phyloP scores from a whole-genome alignment of 2,113 vertebrate genomes.

The Alaudala cheleensis region DNA sequence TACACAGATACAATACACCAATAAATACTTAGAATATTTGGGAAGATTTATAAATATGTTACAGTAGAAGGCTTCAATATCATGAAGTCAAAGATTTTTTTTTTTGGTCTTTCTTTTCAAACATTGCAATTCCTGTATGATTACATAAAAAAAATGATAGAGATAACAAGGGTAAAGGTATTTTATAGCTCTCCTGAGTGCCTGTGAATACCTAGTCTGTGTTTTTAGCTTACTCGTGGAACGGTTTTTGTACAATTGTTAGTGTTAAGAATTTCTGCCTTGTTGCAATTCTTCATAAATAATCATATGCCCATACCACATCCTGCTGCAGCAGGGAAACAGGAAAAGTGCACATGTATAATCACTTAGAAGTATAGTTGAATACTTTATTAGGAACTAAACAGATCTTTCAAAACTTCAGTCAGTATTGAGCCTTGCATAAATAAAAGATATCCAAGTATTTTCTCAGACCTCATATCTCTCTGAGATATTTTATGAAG shows the following conservation, averaged over 20 bases:
- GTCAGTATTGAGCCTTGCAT: neutral
- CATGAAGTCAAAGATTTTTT: neutral
- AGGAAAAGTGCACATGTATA: neutral
- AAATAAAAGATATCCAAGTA: neutral
- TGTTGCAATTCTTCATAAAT: neutral
- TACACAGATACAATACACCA: rapidly evolving
- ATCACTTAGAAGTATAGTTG: neutral
- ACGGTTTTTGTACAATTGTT: neutral
- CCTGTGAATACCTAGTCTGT: neutral
- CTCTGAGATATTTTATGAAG: neutral
- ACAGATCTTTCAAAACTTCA: neutral
- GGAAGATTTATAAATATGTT: neutral
- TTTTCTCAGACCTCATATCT: neutral
- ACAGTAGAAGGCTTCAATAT: neutral
- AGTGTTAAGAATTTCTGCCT: neutral
- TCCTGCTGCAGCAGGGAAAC: neutral
- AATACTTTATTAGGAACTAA: neutral
- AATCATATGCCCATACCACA: neutral
- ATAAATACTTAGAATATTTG: neutral
- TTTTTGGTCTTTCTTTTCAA: neutral
- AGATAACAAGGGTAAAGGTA: neutral
- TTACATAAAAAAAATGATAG: neutral
- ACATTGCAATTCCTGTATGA: neutral
- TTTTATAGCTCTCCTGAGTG: neutral
- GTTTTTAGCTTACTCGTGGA: neutral